Evolutionary conservation across 2,888 invertebrate genomes (phyloP), one percentile per base, ranked within the genome.

Genomic region (Idaea dimidiata): DNA sequence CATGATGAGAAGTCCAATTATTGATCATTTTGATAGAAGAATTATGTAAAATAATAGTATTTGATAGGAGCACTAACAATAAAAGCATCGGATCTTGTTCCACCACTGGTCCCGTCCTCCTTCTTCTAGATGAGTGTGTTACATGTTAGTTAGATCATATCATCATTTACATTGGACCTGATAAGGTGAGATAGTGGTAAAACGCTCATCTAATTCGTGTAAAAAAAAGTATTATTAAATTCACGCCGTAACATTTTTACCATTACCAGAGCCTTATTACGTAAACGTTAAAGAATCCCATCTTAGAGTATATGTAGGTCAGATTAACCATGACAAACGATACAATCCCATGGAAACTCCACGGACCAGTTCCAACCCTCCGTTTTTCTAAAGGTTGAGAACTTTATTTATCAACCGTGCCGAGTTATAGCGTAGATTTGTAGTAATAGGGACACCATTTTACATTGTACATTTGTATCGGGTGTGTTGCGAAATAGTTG

Each of bases 381-480:
- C 43, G 43, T 43, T 43, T 43, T 43, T 43, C 43, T 43, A 43
- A 43, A 43, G 43, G 43, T 43, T 43, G 43, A 56, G 14, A 56
- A 65, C 65, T 65, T 65, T 67, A 66, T 66, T 66, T 66, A 65
- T 65, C 65, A 66, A 62, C 60, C 61, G 61, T 60, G 57, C 61
- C 61, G 63, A 67, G 62, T 64, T 62, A 66, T 62, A 53, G 59
- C 60, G 33, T 61, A 60, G 18, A 61, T 66, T 63, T 66, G 59
- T 58, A 14, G 43, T 43, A 43, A 64, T 61, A 62, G 67, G 67
- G 65, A 65, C 65, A 62, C 63, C 70, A 66, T 66, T 70, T 66
- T 61, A 65, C 63, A 70, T 63, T 62, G 63, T 17, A 63, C 65
- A 62, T 68, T 68, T 66, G 67, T 70, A 70, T 70, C 67, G 68